Evolutionary conservation across 2,797 vertebrate genomes (phyloP), one percentile per base, ranked within the genome.

Genomic region (Nannoperca obscura): DNA sequence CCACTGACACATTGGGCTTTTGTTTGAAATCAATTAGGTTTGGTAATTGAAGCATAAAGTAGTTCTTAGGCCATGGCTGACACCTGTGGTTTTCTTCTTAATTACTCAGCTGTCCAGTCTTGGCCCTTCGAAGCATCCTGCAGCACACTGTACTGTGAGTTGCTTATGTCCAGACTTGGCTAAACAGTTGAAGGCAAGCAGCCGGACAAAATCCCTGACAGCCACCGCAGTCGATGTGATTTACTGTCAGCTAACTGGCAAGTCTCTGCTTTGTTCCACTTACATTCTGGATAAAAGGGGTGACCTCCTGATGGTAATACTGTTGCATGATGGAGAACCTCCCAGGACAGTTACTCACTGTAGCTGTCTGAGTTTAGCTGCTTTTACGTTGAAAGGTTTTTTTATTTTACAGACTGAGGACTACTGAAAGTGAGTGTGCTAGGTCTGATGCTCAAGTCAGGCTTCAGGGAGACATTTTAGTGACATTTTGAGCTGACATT

Each of bases 401-500:
- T 71, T 46, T n/a, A n/a, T n/a, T n/a, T 46, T 49, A 27, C n/a
- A 10, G 17, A 58, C 20, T 24, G 7, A 49, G n/a, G n/a, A 65
- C 8, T 15, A 30, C 19, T 52, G 55, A 61, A 75, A 27, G 24
- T 17, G 14, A 66, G 20, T 2, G 27, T 13, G 27, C 20, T 54
- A 12, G 6, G 20, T 38, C 42, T 54, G 58, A 62, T 2, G 24
- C 5, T 63, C 22, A 32, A 34, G 24, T 57, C 9, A 49, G 36
- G 27, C 17, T 53, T 22, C 4, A 0, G 6, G 22, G 5, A 30
- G 52, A 59, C 71, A 73, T 81, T 87, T 82, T 22, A 32, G 4
- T 78, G 80, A 72, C 64, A 81, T 87, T 86, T 85, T 42, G 22
- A 68, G 62, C 27, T 86, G 85, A 66, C 83, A 79, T 86, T 84